Base-by-base conservation (phyloP, 2,113 vertebrate genomes). In the Phodopus roborovskii region DNA sequence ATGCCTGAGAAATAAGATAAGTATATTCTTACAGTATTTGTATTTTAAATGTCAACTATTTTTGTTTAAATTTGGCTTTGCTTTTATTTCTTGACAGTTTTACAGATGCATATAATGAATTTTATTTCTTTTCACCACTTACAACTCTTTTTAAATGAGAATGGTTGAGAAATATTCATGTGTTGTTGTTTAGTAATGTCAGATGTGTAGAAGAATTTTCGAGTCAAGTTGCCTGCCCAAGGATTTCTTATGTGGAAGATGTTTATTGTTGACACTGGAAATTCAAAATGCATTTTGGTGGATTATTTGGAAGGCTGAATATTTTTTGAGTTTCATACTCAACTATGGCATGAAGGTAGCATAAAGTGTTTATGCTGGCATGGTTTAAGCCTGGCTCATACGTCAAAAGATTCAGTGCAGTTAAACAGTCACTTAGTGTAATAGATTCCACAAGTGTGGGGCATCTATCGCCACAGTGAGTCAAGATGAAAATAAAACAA, bases 171-270 rank as follows among this genome's bases (percentile, higher is more conserved):
- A 36, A 39, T 3, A 64, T 48, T 86, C 39, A 62, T 60, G 64
- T 48, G 10, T 56, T 94, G 91, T 79, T 94, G 17, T 73, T 94
- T 81, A 88, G 33, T 71, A 81, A 94, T 91, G 30, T 33, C 17
- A 93, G 28, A 86, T 90, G 26, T 77, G 2, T 71, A 42, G 81
- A 12, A 90, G 28, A 15, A 83, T 5, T 95, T 93, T 70, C 79
- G 90, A 62, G 53, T 10, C 28, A 81, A 50, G 1, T 42, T 24
- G 13, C n/a, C n/a, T 62, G 39, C 12, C n/a, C 81, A 42, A 28
- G 24, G 22, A 82, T 42, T 60, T 39, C 22, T 82, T 39, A 16
- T 9, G 24, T 3, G 26, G 53, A 24, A 83, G 56, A 83, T 83
- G 24, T 28, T 62, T 83, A 62, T 62, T 56, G 42, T n/a, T 62